Evolutionary conservation across 1,140 invertebrate species (phyloP), one percentile per base, ranked within the genome.

Genomic region (Papilio xuthus): DNA sequence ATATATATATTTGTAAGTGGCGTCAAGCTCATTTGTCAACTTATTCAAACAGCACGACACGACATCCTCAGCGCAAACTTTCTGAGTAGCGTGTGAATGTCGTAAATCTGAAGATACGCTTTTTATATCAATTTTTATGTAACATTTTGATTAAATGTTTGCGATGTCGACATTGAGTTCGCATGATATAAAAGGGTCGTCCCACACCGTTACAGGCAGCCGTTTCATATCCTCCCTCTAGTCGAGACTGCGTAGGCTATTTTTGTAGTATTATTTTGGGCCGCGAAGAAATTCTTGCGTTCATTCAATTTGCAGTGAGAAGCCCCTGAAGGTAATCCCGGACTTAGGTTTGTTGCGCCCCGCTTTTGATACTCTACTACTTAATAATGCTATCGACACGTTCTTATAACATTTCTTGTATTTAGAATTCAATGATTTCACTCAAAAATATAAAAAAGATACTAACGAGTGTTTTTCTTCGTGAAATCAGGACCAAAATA

Each of bases 261-360:
- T 74, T 76, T 60, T 76, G 56, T 76, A 76, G 74, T 63, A 76
- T 76, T 83, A 83, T 86, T 86, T 85, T 78, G 83, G 83, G 81
- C 71, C 77, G 78, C 67, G 76, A 78, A 86, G 78, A 86, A 83
- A 86, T 89, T 86, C 88, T 88, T 88, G 85, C 86, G 85, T 85
- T 93, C 90, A 92, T 93, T 93, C 88, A 90, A 92, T 92, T 92
- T 92, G 88, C 89, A 88, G 85, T 78, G 83, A 44, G 92, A 93
- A 93, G 92, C 92, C 92, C 88, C 88, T 88, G 82, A 89, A 85
- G 83, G 83, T 93, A 93, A 93, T 92, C 92, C 90, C 81, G 74
- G 79, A 87, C 90, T 91, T 90, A 92, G 87, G 88, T 84, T 82
- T 92, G 86, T 90, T 90, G 88, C 86, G 90, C 88, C 85, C 90